A percentile compares a stretch with the other conserved stretches of the same genome.
phyloP scores from a whole-genome alignment of 92 coral and sea anemone species.

The Porites lobata region DNA sequence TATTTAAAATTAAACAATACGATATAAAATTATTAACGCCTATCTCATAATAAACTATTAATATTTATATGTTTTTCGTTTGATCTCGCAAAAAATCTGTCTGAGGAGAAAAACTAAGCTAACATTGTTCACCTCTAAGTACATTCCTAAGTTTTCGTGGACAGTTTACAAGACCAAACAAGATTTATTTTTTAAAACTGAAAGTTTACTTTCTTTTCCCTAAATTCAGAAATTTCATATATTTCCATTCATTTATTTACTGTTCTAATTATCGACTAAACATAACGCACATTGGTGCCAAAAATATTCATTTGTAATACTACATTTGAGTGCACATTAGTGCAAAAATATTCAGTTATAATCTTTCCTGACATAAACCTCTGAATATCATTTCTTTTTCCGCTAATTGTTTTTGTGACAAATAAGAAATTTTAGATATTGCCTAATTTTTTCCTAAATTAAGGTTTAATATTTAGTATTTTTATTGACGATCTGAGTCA shows the following conservation, averaged over 20 bases:
- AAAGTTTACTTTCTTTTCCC: background rate
- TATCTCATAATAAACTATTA: background rate
- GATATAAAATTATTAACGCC: background rate
- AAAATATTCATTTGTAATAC: background rate
- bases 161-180: constrained; percentile 7
- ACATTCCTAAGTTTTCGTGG: no score
- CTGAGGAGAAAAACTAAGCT: background rate
- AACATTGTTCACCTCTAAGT: background rate
- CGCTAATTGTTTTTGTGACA: background rate
- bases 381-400: background rate
- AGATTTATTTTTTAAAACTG: background rate
- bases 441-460: background rate
- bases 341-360: constrained; percentile 16
- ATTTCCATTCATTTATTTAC: background rate
- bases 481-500: constrained; percentile 40
- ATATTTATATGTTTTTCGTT: constrained; percentile 1
- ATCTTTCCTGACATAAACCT: background rate
- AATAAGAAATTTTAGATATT: background rate
- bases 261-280: background rate
- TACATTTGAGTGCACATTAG: background rate
- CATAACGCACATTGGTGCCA: no score
- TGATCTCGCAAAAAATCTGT: constrained; percentile 6
- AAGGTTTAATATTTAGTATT: background rate
- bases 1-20: constrained; percentile 7
- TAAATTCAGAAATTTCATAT: constrained; percentile 6